Conservation (phyloP, 2,113 vertebrate genomes). For the Nothobranchius furzeri region DNA sequence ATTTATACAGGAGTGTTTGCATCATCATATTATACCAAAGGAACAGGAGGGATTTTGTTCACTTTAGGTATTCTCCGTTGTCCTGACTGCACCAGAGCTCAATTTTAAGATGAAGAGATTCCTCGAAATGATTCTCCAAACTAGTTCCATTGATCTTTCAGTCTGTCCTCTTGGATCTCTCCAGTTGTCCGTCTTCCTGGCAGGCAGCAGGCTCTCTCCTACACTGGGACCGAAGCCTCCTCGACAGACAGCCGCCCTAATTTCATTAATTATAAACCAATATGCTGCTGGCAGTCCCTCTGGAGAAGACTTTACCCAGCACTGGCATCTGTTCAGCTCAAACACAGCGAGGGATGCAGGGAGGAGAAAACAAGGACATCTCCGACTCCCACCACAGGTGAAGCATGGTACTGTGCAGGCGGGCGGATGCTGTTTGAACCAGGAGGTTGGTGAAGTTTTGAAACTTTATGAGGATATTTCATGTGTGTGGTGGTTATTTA, state of each 20-base stretch:
- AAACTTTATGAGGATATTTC: not conserved
- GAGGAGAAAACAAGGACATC: slow-evolving; percentile 65
- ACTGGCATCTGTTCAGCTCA: slow-evolving; percentile 90
- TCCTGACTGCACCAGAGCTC: too few relatives aligned
- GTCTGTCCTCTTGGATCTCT: slow-evolving; percentile 47
- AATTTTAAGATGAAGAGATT: too few relatives aligned
- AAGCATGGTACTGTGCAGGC: slow-evolving; percentile 35
- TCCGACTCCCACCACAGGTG: slow-evolving; percentile 48
- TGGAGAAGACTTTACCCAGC: slow-evolving; percentile 88
- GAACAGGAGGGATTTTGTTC: too few relatives aligned
- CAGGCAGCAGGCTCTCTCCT: slow-evolving; percentile 45
- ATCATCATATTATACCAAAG: too few relatives aligned
- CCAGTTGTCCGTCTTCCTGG: slow-evolving; percentile 60
- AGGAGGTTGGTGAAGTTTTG: slow-evolving; percentile 1
- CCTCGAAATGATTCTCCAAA: not conserved
- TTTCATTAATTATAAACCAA: slow-evolving; percentile 99
- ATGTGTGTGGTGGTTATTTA: too few relatives aligned
- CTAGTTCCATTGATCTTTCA: slow-evolving; percentile 17
- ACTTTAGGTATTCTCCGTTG: too few relatives aligned
- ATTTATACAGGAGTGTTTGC: too few relatives aligned
- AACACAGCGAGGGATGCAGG: slow-evolving; percentile 58
- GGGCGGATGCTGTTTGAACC: not conserved
- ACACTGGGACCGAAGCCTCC: slow-evolving; percentile 78
- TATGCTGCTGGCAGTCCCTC: slow-evolving; percentile 91
- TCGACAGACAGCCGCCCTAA: slow-evolving; percentile 96